Conservation (phyloP, 1,140 invertebrate genomes). For the Drosophila sproati region DNA sequence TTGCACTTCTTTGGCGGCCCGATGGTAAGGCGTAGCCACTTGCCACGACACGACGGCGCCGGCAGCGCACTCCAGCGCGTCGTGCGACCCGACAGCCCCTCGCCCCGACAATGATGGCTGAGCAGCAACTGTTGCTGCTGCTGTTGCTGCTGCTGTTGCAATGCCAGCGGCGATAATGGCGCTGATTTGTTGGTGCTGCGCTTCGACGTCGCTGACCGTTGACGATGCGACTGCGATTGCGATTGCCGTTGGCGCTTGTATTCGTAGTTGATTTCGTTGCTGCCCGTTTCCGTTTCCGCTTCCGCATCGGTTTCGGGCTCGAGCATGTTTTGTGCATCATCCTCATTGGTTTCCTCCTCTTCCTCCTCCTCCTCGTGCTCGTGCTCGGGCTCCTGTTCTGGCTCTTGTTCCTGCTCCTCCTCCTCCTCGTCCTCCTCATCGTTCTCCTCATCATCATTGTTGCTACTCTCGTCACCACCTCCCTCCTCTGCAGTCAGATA, state of each 20-base stretch:
- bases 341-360: slow-evolving; percentile 44
- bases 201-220: slow-evolving; percentile 24
- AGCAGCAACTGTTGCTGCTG: slow-evolving; percentile 19
- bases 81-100: slow-evolving; percentile 89
- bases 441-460: slow-evolving; percentile 24
- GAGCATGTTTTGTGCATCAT: slow-evolving; percentile 66
- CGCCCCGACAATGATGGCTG: slow-evolving; percentile 91
- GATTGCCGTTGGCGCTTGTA: slow-evolving; percentile 49
- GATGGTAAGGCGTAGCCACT: slow-evolving; percentile 90
- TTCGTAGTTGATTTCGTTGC: slow-evolving; percentile 59
- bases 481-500: slow-evolving; percentile 4
- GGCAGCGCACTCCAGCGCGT: slow-evolving; percentile 92
- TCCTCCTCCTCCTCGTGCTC: slow-evolving; percentile 41
- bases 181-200: slow-evolving; percentile 39
- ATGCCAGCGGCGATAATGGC: slow-evolving; percentile 51
- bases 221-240: slow-evolving; percentile 21
- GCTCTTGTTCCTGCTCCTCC: slow-evolving; percentile 15
- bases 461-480: slow-evolving; percentile 28
- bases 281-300: slow-evolving; percentile 18
- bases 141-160: slow-evolving; percentile 39
- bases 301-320: slow-evolving; percentile 34
- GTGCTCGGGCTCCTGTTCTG: slow-evolving; percentile 4
- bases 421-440: slow-evolving; percentile 43
- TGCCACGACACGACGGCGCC: slow-evolving; percentile 92
- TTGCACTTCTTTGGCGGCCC: slow-evolving; percentile 87